Base-by-base conservation (phyloP, 2,888 invertebrate genomes). In the Theretra japonica region DNA sequence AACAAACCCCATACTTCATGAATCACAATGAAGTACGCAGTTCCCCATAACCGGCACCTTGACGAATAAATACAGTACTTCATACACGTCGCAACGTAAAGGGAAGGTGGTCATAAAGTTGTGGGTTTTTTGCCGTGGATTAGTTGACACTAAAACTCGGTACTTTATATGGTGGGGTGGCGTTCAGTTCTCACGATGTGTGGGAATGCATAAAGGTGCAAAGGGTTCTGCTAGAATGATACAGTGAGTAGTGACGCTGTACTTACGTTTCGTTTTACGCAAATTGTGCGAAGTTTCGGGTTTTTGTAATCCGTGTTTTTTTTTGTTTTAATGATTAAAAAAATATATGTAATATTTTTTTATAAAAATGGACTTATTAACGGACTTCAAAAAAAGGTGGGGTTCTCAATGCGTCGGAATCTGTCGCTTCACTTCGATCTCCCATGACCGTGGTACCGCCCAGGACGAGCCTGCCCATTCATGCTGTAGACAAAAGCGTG, bases 131-230 rank as follows among this genome's bases (percentile, higher is more conserved):
- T 83, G 82, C 76, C 73, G 71, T 8, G 75, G 72, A 60, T 79
- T 74, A 70, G 82, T 80, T 79, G 80, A 82, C 78, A 79, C 76
- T 77, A 79, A 75, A 86, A 87, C 83, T 80, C 78, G 79, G 88
- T 89, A 84, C 89, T 94, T 93, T 84, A 89, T 91, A 83, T 79
- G 74, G 83, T 78, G 87, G 88, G 86, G 89, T 87, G 86, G 82
- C 79, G 83, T 79, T 69, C 50, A 74, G 82, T 93, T 93, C 94
- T 88, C 94, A 93, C 93, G 93, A 82, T 89, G 90, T 94, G 93
- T 94, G 94, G 92, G 94, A 94, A 94, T 93, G 87, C 85, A 79
- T 76, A 85, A 90, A 92, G 92, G 93, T 91, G 92, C 88, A 91
- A 92, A 89, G 92, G 92, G 62, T 62, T 71, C 33, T 41, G 33